Evolutionary conservation across 1,140 invertebrate species (phyloP).

Genomic region (Hyles vespertilio): DNA sequence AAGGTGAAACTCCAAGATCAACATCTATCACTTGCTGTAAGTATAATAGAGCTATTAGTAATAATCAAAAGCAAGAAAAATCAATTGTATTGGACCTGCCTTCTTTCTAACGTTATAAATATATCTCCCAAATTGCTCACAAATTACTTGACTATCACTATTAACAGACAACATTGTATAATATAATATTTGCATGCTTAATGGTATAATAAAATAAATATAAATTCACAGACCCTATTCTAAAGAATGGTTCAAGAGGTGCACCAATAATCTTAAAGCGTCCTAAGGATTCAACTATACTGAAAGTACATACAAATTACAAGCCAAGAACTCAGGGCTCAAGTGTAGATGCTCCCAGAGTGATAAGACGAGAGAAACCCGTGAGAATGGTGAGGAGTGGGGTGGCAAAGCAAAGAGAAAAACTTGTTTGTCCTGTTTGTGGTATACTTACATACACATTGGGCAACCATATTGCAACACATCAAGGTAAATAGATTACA

Average conservation of each 20-base stretch:
- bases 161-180: neutral
- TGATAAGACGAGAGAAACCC: constrained; percentile 27
- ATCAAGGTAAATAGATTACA: constrained; percentile 55
- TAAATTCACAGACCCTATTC: constrained; percentile 49
- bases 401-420: constrained; percentile 53
- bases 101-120: no score
- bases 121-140: no score
- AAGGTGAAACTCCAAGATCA: constrained; percentile 35
- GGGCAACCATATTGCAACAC: constrained; percentile 65
- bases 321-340: constrained; percentile 22
- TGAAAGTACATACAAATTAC: constrained; percentile 52
- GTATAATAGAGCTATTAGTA: constrained; percentile 18
- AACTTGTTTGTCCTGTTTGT: constrained; percentile 69
- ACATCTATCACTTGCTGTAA: constrained; percentile 66
- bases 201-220: neutral
- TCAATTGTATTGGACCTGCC: no score
- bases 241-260: constrained; percentile 60
- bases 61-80: neutral
- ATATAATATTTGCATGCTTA: neutral
- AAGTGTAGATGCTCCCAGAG: constrained; percentile 17
- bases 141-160: no score
- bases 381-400: constrained; percentile 31
- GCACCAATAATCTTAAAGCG: constrained; percentile 58
- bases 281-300: constrained; percentile 61
- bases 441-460: constrained; percentile 66